A percentile compares a stretch with the other conserved stretches of the same genome.
Conservation (phyloP, 2,113 vertebrate genomes). For the Apistogramma diplotaenia region DNA sequence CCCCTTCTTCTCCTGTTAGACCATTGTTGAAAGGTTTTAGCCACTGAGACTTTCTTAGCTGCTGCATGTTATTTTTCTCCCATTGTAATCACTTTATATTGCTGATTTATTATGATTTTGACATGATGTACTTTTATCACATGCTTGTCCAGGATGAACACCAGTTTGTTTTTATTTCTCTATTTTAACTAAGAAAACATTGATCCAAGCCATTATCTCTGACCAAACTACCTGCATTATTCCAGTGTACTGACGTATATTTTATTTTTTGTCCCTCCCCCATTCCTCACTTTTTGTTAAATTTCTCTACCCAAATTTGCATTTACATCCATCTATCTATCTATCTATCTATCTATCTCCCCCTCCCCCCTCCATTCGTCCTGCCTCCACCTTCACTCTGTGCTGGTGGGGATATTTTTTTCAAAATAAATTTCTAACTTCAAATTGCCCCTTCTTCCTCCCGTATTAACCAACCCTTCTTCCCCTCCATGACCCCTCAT, state of each 20-base stretch:
- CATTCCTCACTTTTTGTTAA: conserved; percentile 86
- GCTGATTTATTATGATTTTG: conserved; percentile 66
- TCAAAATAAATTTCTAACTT: conserved; percentile 21
- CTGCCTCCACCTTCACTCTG: conserved; percentile 8
- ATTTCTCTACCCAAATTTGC: conserved; percentile 81
- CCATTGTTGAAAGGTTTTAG: conserved; percentile 72
- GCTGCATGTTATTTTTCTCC: conserved; percentile 83
- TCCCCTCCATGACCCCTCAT: conserved; percentile 32
- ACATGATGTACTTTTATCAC: conserved; percentile 89
- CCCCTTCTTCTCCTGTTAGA: conserved; percentile 70
- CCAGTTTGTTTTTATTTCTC: conserved; percentile 82
- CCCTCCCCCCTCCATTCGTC: conserved; percentile 68
- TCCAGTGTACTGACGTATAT: conserved; percentile 99
- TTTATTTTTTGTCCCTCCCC: conserved; percentile 98
- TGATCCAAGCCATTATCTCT: conserved; percentile 95
- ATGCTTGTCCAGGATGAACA: conserved; percentile 92
- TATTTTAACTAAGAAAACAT: conserved; percentile 85
- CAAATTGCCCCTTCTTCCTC: conserved; percentile 22
- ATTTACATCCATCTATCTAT: conserved; percentile 81
- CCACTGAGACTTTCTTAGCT: conserved; percentile 75
- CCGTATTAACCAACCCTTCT: conserved; percentile 17
- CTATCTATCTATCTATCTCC: conserved; percentile 73
- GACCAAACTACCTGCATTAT: conserved; percentile 98
- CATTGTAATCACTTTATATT: conserved; percentile 52
- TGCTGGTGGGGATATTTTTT: conserved; percentile 14